Conservation (phyloP, 2,797 vertebrate species). For the Coregonus sp. region DNA sequence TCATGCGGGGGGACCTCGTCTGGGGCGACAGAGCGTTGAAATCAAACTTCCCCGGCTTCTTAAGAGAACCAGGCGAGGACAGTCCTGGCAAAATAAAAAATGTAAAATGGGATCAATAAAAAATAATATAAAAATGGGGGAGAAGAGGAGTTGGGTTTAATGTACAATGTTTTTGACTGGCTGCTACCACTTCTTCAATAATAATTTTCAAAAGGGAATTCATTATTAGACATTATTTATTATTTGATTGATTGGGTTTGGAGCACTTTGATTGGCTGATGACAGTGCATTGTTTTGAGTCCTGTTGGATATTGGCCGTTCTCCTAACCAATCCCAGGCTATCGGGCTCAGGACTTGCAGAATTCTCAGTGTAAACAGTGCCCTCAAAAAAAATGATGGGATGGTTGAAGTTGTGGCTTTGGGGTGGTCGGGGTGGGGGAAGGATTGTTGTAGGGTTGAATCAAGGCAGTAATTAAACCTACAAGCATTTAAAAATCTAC, state of each 20-base stretch:
- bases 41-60: slow-evolving; percentile 98
- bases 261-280: slow-evolving; percentile 46
- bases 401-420: neutral
- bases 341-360: slow-evolving; percentile 17
- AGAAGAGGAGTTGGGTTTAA: slow-evolving; percentile 72
- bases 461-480: no score
- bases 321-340: slow-evolving; percentile 12
- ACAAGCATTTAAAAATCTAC: no score
- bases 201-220: slow-evolving; percentile 51
- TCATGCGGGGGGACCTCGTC: slow-evolving; percentile 94
- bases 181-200: neutral
- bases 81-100: slow-evolving; percentile 77
- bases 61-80: slow-evolving; percentile 86
- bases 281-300: slow-evolving; percentile 37
- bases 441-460: neutral
- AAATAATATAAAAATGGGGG: slow-evolving; percentile 35
- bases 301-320: slow-evolving; percentile 33
- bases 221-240: slow-evolving; percentile 36
- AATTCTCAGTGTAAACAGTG: slow-evolving; percentile 19
- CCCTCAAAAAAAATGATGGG: slow-evolving; percentile 26
- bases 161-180: slow-evolving; percentile 49
- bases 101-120: slow-evolving; percentile 66
- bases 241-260: slow-evolving; percentile 40
- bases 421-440: neutral
- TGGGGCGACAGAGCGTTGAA: slow-evolving; percentile 94